These are phyloP conservation scores for Ophthalmolycus amberensis DNA, from an alignment of 2,113 vertebrate genomes.

Conservation along the genomic window DNA sequence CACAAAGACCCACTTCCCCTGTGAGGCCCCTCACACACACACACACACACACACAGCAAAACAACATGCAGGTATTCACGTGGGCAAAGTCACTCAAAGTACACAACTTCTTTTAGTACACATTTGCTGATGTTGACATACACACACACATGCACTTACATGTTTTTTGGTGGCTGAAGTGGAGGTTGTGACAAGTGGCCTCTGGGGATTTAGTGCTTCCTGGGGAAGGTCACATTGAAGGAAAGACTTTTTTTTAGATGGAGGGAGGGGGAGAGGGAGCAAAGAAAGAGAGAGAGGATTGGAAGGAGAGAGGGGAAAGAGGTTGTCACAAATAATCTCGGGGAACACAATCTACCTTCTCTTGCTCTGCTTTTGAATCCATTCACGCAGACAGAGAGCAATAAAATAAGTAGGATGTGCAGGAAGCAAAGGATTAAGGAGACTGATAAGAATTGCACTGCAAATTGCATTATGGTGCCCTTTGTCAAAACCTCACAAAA, in stretches of 20 bases:
- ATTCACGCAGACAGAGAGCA: neutral
- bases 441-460: neutral
- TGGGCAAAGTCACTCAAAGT: neutral
- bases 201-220: slow-evolving; percentile 70
- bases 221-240: slow-evolving; percentile 60
- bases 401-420: neutral
- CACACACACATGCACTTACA: slow-evolving; percentile 18
- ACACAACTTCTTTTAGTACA: slow-evolving; percentile 9
- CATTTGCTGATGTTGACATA: neutral
- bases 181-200: slow-evolving; percentile 55
- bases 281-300: neutral
- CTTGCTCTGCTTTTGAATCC: slow-evolving; percentile 4
- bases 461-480: neutral
- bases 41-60: slow-evolving; percentile 4
- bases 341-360: neutral
- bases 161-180: slow-evolving; percentile 18
- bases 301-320: slow-evolving; percentile 1
- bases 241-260: slow-evolving; percentile 48
- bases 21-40: slow-evolving; percentile 20
- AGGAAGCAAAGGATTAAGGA: neutral
- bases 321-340: slow-evolving; percentile 5
- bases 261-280: neutral
- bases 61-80: neutral
- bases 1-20: slow-evolving; percentile 49
- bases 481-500: neutral